A percentile compares a stretch with the other conserved stretches of the same genome.
These are phyloP conservation scores for Vireo altiloquus DNA, from an alignment of 2,113 vertebrate genomes.

Conservation along the genomic window DNA sequence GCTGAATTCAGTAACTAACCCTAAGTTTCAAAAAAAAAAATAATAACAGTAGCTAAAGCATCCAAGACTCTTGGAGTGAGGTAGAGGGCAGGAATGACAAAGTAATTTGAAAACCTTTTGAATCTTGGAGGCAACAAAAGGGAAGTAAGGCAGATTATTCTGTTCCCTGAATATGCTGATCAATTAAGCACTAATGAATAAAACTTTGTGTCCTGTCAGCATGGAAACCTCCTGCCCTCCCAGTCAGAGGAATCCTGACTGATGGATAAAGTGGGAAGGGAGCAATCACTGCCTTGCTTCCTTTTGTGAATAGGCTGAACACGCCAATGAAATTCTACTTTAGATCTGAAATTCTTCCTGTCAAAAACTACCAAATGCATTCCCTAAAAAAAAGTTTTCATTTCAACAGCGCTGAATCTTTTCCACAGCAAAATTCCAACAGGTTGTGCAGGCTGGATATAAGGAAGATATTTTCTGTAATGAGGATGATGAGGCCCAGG, in stretches of 20 bases:
- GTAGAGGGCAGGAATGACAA: background rate
- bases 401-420: background rate
- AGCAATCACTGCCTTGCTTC: background rate
- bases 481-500: background rate
- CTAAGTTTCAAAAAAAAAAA: background rate
- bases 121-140: background rate
- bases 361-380: background rate
- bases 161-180: background rate
- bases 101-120: background rate
- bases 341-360: background rate
- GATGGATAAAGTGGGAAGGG: background rate
- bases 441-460: background rate
- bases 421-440: background rate
- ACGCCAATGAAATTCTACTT: background rate
- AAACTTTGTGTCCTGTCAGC: background rate
- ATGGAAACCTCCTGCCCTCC: background rate
- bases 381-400: background rate
- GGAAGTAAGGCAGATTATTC: background rate
- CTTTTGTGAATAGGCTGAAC: background rate
- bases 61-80: background rate
- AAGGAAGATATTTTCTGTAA: fast-evolving
- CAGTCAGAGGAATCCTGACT: background rate
- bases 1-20: background rate
- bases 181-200: background rate
- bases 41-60: background rate